Evolutionary conservation across 2,113 vertebrate genomes (phyloP).

Genomic region (Penelope pileata): DNA sequence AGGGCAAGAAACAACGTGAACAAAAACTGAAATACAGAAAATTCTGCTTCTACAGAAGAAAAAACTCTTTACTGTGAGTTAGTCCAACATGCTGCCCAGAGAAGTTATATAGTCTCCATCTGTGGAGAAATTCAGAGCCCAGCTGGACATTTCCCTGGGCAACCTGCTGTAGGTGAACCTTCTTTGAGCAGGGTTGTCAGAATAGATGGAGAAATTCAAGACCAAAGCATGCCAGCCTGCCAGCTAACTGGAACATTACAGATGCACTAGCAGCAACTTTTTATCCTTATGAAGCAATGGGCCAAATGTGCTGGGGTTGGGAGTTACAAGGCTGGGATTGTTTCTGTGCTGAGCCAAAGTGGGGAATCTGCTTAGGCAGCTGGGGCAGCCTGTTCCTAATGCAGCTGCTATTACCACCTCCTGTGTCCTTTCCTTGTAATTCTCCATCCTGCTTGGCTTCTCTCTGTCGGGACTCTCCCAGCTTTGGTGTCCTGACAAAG

Average conservation of each 20-base stretch:
- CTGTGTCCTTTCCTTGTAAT: not conserved
- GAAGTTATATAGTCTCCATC: too few species aligned
- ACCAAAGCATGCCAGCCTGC: not conserved
- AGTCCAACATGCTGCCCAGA: not conserved
- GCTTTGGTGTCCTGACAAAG: not conserved
- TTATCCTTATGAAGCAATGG: too few species aligned
- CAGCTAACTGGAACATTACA: not conserved
- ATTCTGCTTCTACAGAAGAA: not conserved
- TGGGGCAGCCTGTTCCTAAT: not conserved
- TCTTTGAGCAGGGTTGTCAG: not conserved
- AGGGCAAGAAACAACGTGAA: not conserved
- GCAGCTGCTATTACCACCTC: not conserved
- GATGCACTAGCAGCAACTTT: fast-evolving
- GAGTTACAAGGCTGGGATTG: not conserved
- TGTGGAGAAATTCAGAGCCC: not conserved
- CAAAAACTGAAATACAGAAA: not conserved
- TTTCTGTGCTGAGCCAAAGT: not conserved
- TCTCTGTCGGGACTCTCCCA: not conserved
- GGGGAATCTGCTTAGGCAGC: not conserved
- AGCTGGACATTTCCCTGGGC: not conserved
- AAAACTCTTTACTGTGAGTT: not conserved
- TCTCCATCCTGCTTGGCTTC: not conserved
- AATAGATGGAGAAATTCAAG: not conserved
- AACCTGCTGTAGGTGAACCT: not conserved
- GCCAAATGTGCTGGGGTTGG: not conserved